Conservation (phyloP, 2,113 vertebrate genomes). For the Macroglossus sobrinus region DNA sequence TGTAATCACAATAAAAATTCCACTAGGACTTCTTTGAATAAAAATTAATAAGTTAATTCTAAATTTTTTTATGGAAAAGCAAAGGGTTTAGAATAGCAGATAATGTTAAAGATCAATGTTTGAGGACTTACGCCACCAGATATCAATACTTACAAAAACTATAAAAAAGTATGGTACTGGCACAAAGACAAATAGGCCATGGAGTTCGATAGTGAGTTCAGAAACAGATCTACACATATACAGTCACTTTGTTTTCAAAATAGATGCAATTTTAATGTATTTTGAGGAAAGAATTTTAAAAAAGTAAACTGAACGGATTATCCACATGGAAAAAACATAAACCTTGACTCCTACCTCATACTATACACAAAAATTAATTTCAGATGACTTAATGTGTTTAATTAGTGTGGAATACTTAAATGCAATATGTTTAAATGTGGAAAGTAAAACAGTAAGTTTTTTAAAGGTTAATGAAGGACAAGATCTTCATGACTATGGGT, state of each 20-base stretch:
- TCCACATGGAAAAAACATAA: not conserved
- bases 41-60: not conserved
- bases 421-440: not conserved
- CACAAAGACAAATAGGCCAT: not conserved
- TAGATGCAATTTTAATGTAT: not conserved
- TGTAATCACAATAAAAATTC: not conserved
- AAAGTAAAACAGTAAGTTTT: not conserved
- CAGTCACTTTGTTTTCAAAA: not conserved
- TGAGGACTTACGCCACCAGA: not conserved
- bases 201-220: not conserved
- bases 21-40: not conserved
- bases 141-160: not conserved
- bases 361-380: constrained; percentile 11
- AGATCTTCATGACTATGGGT: not conserved
- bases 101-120: not conserved
- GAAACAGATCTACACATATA: not conserved
- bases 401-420: not conserved
- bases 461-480: not conserved
- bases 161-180: not conserved
- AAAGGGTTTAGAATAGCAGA: not conserved
- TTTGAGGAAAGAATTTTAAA: not conserved
- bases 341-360: not conserved
- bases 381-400: not conserved
- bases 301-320: not conserved
- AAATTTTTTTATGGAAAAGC: not conserved